Evolutionary conservation across 2,113 vertebrate species (phyloP).

Genomic region (Zosterops borbonicus): DNA sequence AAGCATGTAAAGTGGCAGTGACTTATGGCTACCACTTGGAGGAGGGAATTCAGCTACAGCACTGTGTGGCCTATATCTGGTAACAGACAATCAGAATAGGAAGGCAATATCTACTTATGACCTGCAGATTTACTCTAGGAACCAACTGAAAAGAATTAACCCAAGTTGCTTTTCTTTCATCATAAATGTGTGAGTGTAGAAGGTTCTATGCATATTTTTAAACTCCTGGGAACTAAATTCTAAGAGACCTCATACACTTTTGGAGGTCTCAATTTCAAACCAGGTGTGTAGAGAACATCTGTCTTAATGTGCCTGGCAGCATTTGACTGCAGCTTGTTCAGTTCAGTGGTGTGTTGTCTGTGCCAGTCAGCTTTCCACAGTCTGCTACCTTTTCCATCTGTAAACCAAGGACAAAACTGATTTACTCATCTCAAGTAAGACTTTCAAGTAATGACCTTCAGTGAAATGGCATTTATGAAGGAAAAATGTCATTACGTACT

Average conservation of each 20-base stretch:
- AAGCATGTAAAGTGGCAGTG: neutral
- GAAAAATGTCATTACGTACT: neutral
- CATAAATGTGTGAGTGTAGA: rapidly evolving
- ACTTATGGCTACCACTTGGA: neutral
- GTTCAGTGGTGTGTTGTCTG: neutral
- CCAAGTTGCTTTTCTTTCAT: neutral
- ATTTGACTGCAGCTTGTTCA: neutral
- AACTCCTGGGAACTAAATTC: neutral
- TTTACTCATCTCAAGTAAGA: neutral
- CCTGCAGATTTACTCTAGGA: neutral
- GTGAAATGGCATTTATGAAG: neutral
- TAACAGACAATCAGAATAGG: neutral
- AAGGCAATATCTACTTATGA: neutral
- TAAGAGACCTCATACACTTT: neutral
- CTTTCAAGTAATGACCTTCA: neutral
- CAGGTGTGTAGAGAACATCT: neutral
- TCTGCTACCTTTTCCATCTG: neutral
- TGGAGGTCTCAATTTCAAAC: neutral
- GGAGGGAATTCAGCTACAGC: neutral
- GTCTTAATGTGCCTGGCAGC: neutral
- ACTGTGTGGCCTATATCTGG: neutral
- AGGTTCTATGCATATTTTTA: neutral
- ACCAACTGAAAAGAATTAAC: neutral
- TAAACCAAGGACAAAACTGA: neutral
- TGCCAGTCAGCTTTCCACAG: neutral